Base-by-base conservation (phyloP, 2,888 invertebrate genomes). In the Bruchidius siliquastri region DNA sequence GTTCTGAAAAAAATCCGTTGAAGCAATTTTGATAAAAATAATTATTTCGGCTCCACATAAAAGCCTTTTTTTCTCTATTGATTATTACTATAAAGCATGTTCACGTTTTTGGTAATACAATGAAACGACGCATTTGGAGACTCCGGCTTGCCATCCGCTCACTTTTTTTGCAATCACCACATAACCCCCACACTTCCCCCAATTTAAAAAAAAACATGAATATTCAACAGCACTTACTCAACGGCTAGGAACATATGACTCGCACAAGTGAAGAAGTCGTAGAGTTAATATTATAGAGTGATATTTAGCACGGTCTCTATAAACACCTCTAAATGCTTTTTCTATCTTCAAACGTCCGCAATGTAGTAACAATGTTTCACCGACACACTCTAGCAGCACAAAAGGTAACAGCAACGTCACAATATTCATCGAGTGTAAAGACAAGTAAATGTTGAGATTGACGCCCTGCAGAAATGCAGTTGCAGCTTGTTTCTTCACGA, bases 211-310 rank as follows among this genome's bases (percentile, higher is more conserved):
- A 80, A 83, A 81, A 82, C 80, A 83, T 82, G 77, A 82, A 82
- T 83, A 81, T 77, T 82, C 79, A 82, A 84, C 83, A 84, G 82
- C 83, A 80, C 80, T 79, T 83, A 80, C 81, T 73, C 77, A 81
- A 81, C 82, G 82, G 83, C 81, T 85, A 85, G 84, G 84, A 85
- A 85, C 85, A 84, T 77, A 82, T 83, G 83, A 85, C 82, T 85
- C 83, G 82, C 84, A 83, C 84, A 80, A 77, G 72, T 75, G 73
- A 76, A 80, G 49, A 13, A 49, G 49, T 49, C 49, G 49, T 49
- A 49, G 13, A 49, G 49, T 49, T 49, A 49, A 49, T 49, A 49
- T 49, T 49, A 49, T 13, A 49, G 18, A 49, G 18, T 13, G 49
- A 49, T 49, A 49, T 49, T 49, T 49, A 49, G 49, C 49, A 49